Conservation (phyloP, 2,797 vertebrate genomes). For the Poecilia picta region DNA sequence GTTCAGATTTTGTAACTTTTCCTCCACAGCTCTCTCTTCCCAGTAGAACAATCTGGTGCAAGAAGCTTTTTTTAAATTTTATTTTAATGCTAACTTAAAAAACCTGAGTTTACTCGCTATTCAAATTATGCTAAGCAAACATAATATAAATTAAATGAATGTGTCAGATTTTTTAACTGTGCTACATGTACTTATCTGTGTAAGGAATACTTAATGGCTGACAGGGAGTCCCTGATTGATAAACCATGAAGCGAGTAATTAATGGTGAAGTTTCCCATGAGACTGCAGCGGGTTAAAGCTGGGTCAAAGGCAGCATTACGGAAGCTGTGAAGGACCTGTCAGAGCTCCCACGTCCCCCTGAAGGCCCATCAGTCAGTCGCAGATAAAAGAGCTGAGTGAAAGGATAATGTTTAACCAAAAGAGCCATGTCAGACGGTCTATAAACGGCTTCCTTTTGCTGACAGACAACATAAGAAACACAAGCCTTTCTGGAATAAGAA, state of each 20-base stretch:
- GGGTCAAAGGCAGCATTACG: conserved; percentile 63
- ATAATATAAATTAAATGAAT: conserved; percentile 30
- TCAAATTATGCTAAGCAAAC: conserved; percentile 10
- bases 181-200: conserved; percentile 23
- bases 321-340: conserved; percentile 63
- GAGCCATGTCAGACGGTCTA: conserved; percentile 53
- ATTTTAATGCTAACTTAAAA: neutral
- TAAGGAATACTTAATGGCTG: conserved; percentile 34
- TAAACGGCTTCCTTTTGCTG: conserved; percentile 71
- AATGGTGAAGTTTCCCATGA: conserved; percentile 64
- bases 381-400: conserved; percentile 77
- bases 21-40: conserved; percentile 8
- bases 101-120: neutral
- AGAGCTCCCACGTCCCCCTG: conserved; percentile 65
- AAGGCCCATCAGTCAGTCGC: conserved; percentile 73
- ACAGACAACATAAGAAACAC: conserved; percentile 33
- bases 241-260: conserved; percentile 75
- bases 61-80: neutral
- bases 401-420: conserved; percentile 69
- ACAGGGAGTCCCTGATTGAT: conserved; percentile 66
- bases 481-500: conserved; percentile 31
- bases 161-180: conserved; percentile 32
- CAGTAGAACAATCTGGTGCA: conserved; percentile 5
- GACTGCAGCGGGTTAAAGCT: conserved; percentile 51
- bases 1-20: conserved; percentile 23